phyloP scores from a whole-genome alignment of 2,888 invertebrate species.

The Oscheius sp. region DNA sequence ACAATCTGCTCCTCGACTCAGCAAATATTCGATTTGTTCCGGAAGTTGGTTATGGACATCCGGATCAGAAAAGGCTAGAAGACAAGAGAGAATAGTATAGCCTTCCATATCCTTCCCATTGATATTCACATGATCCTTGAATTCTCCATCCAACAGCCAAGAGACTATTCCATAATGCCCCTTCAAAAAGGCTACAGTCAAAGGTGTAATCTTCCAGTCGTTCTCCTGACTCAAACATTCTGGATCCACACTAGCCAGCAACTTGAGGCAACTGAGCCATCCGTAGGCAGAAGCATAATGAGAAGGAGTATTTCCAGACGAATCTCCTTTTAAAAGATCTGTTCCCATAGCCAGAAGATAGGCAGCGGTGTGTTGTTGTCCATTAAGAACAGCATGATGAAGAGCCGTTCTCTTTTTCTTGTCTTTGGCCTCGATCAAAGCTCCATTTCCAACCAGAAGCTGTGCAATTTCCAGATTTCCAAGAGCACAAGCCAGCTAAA shows the following conservation, averaged over 20 bases:
- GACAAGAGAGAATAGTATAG: conserved; percentile 47
- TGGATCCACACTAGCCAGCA: conserved; percentile 68
- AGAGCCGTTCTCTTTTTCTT: conserved; percentile 73
- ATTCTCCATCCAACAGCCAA: conserved; percentile 48
- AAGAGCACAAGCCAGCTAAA: conserved; percentile 45
- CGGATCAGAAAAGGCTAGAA: conserved; percentile 46
- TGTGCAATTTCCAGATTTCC: conserved; percentile 52
- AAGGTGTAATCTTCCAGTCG: conserved; percentile 72
- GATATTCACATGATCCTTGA: conserved; percentile 45
- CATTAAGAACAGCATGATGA: conserved; percentile 74
- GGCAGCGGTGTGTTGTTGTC: conserved; percentile 69
- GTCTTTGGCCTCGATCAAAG: conserved; percentile 70
- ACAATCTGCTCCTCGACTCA: conserved; percentile 43
- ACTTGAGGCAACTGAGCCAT: conserved; percentile 73
- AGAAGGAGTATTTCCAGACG: conserved; percentile 74
- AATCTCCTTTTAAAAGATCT: conserved; percentile 69
- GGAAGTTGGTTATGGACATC: conserved; percentile 34
- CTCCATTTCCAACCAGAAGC: conserved; percentile 71
- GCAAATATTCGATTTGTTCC: conserved; percentile 51
- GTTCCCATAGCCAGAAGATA: conserved; percentile 50
- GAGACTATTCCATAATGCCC: conserved; percentile 61
- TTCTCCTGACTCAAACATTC: conserved; percentile 51
- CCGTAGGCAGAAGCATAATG: conserved; percentile 76
- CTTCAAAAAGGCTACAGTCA: conserved; percentile 74
- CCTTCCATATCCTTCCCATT: conserved; percentile 59